Evolutionary conservation across 1,140 invertebrate genomes (phyloP), one percentile per base, ranked within the genome.

Genomic region (Acromyrmex charruanus): DNA sequence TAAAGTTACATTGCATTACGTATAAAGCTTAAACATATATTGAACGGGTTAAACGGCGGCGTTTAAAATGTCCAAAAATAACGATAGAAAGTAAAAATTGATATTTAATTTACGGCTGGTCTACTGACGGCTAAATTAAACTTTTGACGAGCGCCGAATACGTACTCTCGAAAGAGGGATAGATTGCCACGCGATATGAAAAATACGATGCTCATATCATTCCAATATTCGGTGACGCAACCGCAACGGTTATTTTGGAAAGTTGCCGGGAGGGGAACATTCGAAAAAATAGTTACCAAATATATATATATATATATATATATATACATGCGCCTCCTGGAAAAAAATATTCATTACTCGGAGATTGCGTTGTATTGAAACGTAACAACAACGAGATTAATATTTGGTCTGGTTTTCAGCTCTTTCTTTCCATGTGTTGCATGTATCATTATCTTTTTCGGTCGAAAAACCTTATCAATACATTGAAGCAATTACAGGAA

Each of bases 271-370:
- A 16, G 89, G 71, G 86, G 77, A 87, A 65, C 77, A 59, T 88
- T 90, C 58, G 80, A 82, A 86, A 89, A 21, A 21, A 21, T 0
- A 86, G 44, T 59, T 68, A 31, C 18, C 16, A 16, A 61, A 77
- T 69, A 71, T 55, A 58, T 18, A 66, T 49, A 39, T 49, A 31
- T 31, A 31, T 49, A 77, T 68, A 71, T 55, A 58, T 18, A 66
- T 31, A 39, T 49, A 31, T 31, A 31, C 3, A 4, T 4, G 7
- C 49, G 16, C 35, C 4, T 3, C 31, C 25, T n/a, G 75, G 51
- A 90, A 87, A 66, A 85, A 90, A 89, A 89, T 68, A 90, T 90
- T 90, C 80, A 90, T 90, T 90, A 88, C 44, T 84, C 63, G 61
- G 35, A 84, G 71, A 90, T 88, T 84, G 84, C 86, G 80, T 25